Evolutionary conservation across 2,113 vertebrate genomes (phyloP).

Genomic region (Balaenoptera acutorostrata): DNA sequence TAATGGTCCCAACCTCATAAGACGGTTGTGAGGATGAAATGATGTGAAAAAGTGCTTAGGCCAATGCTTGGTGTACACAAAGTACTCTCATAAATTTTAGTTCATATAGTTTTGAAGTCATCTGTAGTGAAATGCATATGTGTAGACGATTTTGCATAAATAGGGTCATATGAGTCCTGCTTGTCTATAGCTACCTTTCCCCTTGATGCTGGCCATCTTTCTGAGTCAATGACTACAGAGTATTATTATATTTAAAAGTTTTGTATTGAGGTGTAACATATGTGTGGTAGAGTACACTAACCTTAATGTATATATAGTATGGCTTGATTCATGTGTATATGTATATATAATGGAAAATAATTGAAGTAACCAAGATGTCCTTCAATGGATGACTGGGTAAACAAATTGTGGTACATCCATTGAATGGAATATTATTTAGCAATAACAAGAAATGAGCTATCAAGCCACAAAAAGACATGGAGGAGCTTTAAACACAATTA

Average conservation of each 20-base stretch:
- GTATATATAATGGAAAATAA: neutral
- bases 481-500: neutral
- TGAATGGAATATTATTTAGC: slow-evolving; percentile 18
- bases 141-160: neutral
- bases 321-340: neutral
- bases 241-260: neutral
- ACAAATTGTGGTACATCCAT: neutral
- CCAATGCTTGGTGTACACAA: neutral
- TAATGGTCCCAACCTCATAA: neutral
- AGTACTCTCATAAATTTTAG: neutral
- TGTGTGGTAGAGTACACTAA: neutral
- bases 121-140: neutral
- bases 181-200: neutral
- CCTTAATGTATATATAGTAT: neutral
- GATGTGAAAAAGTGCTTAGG: neutral
- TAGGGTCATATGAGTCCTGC: neutral
- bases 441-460: neutral
- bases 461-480: neutral
- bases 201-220: neutral
- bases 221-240: neutral
- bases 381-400: neutral
- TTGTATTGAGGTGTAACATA: neutral
- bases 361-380: neutral
- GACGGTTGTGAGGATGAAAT: neutral
- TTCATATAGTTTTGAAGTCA: neutral